These are phyloP conservation scores for Lathronympha strigana DNA, from an alignment of 2,888 invertebrate species.

Conservation along the genomic window DNA sequence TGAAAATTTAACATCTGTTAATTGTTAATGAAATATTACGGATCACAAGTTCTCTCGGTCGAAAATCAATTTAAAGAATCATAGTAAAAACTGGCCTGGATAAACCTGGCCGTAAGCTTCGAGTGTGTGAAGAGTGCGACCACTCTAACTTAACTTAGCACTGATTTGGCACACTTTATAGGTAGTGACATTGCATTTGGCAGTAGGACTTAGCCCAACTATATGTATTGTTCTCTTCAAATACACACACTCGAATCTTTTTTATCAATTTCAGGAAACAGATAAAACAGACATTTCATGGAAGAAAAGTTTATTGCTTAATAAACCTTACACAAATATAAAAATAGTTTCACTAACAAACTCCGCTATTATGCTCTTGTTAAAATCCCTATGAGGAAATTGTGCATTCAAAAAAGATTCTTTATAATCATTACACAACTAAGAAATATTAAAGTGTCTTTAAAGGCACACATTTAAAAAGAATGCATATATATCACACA, in stretches of 20 bases:
- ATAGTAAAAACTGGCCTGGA: too few relatives aligned
- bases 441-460: constrained; percentile 49
- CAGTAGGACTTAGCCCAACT: too few relatives aligned
- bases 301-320: constrained; percentile 66
- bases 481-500: constrained; percentile 42
- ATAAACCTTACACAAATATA: constrained; percentile 48
- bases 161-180: too few relatives aligned
- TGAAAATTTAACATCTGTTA: too few relatives aligned
- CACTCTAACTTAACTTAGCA: too few relatives aligned
- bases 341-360: constrained; percentile 68
- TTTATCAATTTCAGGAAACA: neutral
- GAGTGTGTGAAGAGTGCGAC: too few relatives aligned
- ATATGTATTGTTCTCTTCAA: too few relatives aligned
- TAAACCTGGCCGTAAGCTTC: too few relatives aligned
- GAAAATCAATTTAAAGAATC: too few relatives aligned
- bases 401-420: constrained; percentile 39
- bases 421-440: constrained; percentile 41
- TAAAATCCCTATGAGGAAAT: constrained; percentile 66
- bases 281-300: constrained; percentile 34
- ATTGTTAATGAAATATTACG: too few relatives aligned
- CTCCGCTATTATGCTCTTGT: constrained; percentile 60
- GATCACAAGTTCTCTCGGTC: too few relatives aligned
- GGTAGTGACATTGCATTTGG: too few relatives aligned
- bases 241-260: neutral
- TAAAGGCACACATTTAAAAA: constrained; percentile 67